These are phyloP conservation scores for Dorcus parallelipipedus DNA, from an alignment of 2,888 invertebrate species.

Conservation along the genomic window DNA sequence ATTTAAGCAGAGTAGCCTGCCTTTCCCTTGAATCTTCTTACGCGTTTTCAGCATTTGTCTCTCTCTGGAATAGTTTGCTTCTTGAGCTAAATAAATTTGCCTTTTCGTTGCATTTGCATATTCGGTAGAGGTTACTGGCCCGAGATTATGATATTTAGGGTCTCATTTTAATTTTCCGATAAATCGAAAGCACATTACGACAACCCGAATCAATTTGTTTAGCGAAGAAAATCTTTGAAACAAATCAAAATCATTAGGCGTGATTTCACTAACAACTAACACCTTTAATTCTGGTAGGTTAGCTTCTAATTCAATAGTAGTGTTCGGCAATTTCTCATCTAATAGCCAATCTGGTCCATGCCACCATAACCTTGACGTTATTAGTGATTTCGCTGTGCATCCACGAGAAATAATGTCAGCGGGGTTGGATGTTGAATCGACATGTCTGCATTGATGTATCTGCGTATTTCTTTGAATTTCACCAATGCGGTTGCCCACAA, in stretches of 20 bases:
- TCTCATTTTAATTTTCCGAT: not conserved
- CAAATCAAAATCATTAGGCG: no score
- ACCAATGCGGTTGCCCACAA: conserved; percentile 21
- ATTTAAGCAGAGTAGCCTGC: conserved; percentile 8
- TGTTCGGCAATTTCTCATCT: not conserved
- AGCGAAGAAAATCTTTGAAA: not conserved
- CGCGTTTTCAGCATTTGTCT: not conserved
- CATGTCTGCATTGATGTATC: not conserved
- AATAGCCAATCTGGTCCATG: not conserved
- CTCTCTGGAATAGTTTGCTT: not conserved
- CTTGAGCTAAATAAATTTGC: not conserved
- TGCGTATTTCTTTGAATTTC: conserved; percentile 13
- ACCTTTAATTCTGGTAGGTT: not conserved
- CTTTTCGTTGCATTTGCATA: not conserved
- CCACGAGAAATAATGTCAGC: not conserved
- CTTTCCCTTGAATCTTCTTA: not conserved
- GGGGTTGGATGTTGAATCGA: not conserved
- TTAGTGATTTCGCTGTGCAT: not conserved
- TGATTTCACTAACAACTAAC: no score
- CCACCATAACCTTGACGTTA: not conserved
- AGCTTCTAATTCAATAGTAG: not conserved
- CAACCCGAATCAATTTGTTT: not conserved
- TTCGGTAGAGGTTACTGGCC: not conserved
- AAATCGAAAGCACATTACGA: not conserved
- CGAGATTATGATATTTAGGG: not conserved